Evolutionary conservation across 2,888 invertebrate genomes (phyloP), one percentile per base, ranked within the genome.

Genomic region (Quadroppia sp.): DNA sequence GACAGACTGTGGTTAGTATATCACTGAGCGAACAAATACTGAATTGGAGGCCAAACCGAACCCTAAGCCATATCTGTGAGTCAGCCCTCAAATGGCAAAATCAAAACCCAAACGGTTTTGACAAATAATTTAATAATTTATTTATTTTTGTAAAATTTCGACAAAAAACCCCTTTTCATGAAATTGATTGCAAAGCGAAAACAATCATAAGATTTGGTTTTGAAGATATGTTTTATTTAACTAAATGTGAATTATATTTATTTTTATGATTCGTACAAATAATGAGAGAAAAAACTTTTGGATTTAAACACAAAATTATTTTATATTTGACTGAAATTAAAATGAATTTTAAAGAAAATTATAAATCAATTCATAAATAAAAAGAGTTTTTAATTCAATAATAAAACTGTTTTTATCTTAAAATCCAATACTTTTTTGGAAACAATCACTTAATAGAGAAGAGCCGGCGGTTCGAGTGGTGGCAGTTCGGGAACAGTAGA

Each of bases 71-170:
- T 77, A 94, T 94, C 93, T 94, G 94, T 88, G 85, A 83, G 87
- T 93, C 94, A 81, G 87, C 91, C 0, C 94, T 94, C 94, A 86
- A 86, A 72, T 94, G 94, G 94, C 94, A 94, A 82, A 87, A 87
- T 71, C 84, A 84, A 72, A 90, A 94, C 84, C 92, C 93, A 1
- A 86, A 89, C 76, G 94, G 94, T n/a, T 78, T 50, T 28, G 45
- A 64, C 45, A 15, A 17, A 7, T 13, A 45, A 30, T 13, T 50
- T 7, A 45, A 45, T 45, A 6, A 45, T 45, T 45, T 15, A 45
- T 45, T 9, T 45, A 9, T 45, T 45, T 45, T 45, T 13, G 17
- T 45, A 7, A 36, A 36, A n/a, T n/a, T n/a, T n/a, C n/a, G n/a
- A n/a, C n/a, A n/a, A n/a, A n/a, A n/a, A n/a, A n/a, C n/a, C n/a